Percentiles rank a stretch among this genome's conserved stretches.
Conservation (phyloP, 2,113 vertebrate species). For the Candoia aspera region DNA sequence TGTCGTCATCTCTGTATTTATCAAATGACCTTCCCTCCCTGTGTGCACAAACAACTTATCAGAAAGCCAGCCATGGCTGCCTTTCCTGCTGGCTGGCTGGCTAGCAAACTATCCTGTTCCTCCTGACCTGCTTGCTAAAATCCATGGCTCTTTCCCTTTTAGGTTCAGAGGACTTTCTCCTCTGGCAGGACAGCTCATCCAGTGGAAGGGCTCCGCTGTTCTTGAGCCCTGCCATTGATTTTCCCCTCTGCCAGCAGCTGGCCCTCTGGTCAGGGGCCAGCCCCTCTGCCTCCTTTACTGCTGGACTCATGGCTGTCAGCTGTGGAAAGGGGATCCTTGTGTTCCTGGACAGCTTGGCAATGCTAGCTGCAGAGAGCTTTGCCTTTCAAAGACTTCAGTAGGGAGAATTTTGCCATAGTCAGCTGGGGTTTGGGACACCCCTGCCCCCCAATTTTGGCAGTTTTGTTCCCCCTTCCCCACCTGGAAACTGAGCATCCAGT, state of each 20-base stretch:
- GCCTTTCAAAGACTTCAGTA: not conserved
- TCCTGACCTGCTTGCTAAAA: not conserved
- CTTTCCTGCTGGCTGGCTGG: not conserved
- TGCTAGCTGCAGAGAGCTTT: not conserved
- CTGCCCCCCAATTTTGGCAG: too few relatives aligned
- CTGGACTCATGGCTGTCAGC: not conserved
- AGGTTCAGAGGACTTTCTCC: not conserved
- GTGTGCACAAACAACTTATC: conserved; percentile 22
- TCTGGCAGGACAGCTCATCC: not conserved
- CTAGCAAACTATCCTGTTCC: not conserved
- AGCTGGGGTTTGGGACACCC: not conserved
- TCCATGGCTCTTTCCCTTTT: not conserved
- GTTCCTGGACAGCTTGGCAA: not conserved
- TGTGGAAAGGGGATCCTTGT: not conserved
- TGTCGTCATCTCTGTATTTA: conserved; percentile 1
- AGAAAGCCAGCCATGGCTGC: not conserved
- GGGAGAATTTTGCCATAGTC: not conserved
- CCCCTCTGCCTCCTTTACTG: not conserved
- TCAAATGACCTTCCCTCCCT: conserved; percentile 9
- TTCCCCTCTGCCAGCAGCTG: not conserved
- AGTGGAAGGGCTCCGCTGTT: not conserved
- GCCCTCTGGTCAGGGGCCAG: not conserved
- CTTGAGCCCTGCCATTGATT: too few relatives aligned
- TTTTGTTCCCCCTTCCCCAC: too few relatives aligned
- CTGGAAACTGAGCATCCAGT: not conserved